Evolutionary conservation across 2,888 invertebrate species (phyloP), one percentile per base, ranked within the genome.

Genomic region (Lingula anatina): DNA sequence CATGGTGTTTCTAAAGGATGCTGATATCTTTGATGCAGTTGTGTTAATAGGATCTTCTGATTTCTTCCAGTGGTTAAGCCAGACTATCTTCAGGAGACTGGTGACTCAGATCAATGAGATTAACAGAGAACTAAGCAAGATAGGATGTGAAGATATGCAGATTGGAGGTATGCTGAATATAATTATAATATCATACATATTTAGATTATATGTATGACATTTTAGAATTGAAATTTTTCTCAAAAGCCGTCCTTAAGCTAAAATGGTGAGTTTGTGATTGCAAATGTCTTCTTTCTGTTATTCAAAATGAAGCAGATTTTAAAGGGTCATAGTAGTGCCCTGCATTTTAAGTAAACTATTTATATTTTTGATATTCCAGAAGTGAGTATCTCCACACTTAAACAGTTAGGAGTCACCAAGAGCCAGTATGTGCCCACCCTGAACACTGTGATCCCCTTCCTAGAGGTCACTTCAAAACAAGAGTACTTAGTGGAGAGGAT

Each of bases 401-500:
- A 86, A 65, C 88, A 89, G 77, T 83, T 88, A n/a, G 85, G 86
- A 0, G 0, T 69, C 21, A 71, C 85, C 82, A 75, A 83, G 80
- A 62, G 73, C 49, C 68, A 72, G 64, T 71, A 81, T 47, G 78
- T 85, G 26, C 85, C 85, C 0, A 82, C 82, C 4, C 73, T 86
- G 49, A 78, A 82, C 7, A 78, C 81, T 37, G 75, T 92, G 41
- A 80, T 90, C 46, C 88, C 88, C 1, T 94, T 90, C 76, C 79
- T 94, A 52, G 89, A 90, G 69, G 81, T 89, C 45, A 86, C 86
- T 43, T 81, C 85, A 20, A 89, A 92, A 79, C 92, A 92, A 76
- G 87, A 89, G 68, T 94, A 93, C 80, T 79, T 90, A 18, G 86
- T 88, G 43, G 85, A 84, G 55, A 81, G 94, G 60, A 85, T 93